Evolutionary conservation across 2,888 invertebrate species (phyloP).

Genomic region (Ashinkailepas kermadecensis): DNA sequence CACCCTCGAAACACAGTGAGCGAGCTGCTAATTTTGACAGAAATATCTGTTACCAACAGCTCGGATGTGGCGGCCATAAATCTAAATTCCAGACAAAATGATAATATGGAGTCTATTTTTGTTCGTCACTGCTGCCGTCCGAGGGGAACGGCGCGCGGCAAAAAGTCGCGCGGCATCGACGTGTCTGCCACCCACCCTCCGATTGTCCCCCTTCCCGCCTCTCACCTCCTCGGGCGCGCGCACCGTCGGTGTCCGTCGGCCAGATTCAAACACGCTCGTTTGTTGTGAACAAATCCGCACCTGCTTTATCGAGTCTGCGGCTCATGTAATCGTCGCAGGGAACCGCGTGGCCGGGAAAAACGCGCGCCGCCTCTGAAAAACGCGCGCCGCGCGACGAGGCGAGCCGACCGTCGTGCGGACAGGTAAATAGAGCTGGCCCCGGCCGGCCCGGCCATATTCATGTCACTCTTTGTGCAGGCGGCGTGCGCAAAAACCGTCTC

Average conservation of each 20-base stretch:
- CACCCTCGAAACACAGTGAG: slow-evolving; percentile 8
- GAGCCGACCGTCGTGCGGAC: not conserved
- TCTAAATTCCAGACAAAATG: slow-evolving; percentile 15
- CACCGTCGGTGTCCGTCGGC: not conserved
- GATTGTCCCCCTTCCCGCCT: too few relatives aligned
- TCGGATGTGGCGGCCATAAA: slow-evolving; percentile 2
- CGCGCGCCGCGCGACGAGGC: not conserved
- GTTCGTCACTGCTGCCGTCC: not conserved
- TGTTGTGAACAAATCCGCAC: slow-evolving; percentile 22
- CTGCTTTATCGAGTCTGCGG: not conserved
- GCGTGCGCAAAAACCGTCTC: not conserved
- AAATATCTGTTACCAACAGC: slow-evolving; percentile 20
- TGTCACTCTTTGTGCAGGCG: slow-evolving; percentile 21
- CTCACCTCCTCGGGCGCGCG: not conserved
- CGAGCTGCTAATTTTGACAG: slow-evolving; percentile 16
- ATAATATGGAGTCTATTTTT: slow-evolving; percentile 16
- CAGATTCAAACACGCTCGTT: not conserved
- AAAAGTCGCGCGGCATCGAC: not conserved
- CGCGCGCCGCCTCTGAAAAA: not conserved
- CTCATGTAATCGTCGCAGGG: not conserved
- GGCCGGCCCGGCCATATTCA: slow-evolving; percentile 11
- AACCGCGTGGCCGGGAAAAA: not conserved
- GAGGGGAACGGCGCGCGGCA: not conserved
- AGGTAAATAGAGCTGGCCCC: slow-evolving; percentile 7
- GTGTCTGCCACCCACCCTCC: not conserved